These are phyloP conservation scores for Hypothenemus hampei DNA, from an alignment of 1,140 invertebrate genomes.

Conservation along the genomic window DNA sequence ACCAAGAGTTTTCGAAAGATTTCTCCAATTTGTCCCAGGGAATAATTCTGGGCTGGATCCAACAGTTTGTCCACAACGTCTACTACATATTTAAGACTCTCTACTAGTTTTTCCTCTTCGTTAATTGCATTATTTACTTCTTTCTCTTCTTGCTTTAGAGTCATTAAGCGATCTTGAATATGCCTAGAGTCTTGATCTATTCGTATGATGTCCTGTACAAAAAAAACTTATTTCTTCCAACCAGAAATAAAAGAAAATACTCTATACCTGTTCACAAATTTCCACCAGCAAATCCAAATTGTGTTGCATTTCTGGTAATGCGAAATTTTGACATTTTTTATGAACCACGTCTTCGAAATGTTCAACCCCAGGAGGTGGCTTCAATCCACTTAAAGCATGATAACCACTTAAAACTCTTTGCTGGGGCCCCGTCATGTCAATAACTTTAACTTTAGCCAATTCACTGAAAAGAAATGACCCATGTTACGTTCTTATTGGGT, in stretches of 20 bases:
- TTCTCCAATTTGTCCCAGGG: conserved; percentile 65
- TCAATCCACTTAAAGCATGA: conserved; percentile 72
- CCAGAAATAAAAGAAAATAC: too few relatives aligned
- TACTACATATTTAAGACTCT: conserved; percentile 67
- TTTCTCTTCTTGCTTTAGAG: conserved; percentile 73
- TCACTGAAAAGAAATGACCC: conserved; percentile 44
- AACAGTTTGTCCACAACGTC: conserved; percentile 64
- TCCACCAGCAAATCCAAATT: conserved; percentile 90
- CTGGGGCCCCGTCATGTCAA: conserved; percentile 97
- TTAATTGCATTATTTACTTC: conserved; percentile 64
- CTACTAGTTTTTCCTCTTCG: conserved; percentile 70
- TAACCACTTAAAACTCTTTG: conserved; percentile 91
- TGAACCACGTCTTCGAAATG: conserved; percentile 57
- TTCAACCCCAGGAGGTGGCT: conserved; percentile 53
- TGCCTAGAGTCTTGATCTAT: conserved; percentile 76
- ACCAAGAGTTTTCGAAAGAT: conserved; percentile 72
- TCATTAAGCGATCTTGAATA: conserved; percentile 71
- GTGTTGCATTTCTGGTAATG: conserved; percentile 83
- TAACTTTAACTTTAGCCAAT: conserved; percentile 89
- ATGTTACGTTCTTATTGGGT: not conserved
- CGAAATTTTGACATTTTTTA: conserved; percentile 61
- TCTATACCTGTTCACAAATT: conserved; percentile 78
- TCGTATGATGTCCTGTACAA: conserved; percentile 74
- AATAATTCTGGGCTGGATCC: conserved; percentile 54
- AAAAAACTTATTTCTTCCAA: too few relatives aligned